phyloP scores from a whole-genome alignment of 2,113 vertebrate species.

The Gallinago paraguaiae region DNA sequence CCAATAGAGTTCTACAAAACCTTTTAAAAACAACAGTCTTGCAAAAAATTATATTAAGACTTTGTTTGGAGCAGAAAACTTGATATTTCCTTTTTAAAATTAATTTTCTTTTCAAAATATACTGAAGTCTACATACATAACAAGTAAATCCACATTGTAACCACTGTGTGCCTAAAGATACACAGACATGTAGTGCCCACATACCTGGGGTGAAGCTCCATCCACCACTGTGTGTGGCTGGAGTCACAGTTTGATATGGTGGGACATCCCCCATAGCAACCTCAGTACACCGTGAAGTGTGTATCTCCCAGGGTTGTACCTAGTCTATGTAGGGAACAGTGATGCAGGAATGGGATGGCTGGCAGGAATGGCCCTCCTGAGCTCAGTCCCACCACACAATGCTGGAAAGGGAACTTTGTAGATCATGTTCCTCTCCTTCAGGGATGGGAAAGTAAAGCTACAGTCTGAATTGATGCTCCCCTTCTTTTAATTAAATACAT shows the following conservation, averaged over 20 bases:
- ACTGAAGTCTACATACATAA: background rate
- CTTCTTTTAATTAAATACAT: background rate
- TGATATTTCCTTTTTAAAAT: conserved; percentile 2
- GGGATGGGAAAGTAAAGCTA: background rate
- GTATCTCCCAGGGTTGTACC: background rate
- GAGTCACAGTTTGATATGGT: background rate
- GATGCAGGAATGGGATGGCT: background rate
- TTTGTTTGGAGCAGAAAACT: background rate
- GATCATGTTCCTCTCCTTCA: background rate
- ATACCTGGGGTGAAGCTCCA: background rate
- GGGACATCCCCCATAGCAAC: background rate
- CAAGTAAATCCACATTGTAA: background rate
- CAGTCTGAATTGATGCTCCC: background rate
- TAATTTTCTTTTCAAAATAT: background rate
- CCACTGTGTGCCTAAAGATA: background rate
- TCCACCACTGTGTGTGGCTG: background rate
- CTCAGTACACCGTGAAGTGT: accelerated
- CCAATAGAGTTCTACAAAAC: background rate
- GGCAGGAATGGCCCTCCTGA: background rate
- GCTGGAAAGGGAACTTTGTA: background rate
- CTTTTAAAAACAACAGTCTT: background rate
- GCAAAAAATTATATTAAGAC: background rate
- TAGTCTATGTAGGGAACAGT: background rate
- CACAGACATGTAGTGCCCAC: accelerated
- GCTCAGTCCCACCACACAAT: background rate